Percentiles rank a stretch among this genome's conserved stretches.
phyloP scores from a whole-genome alignment of 2,888 invertebrate genomes.

The Tubulanus polymorphus region DNA sequence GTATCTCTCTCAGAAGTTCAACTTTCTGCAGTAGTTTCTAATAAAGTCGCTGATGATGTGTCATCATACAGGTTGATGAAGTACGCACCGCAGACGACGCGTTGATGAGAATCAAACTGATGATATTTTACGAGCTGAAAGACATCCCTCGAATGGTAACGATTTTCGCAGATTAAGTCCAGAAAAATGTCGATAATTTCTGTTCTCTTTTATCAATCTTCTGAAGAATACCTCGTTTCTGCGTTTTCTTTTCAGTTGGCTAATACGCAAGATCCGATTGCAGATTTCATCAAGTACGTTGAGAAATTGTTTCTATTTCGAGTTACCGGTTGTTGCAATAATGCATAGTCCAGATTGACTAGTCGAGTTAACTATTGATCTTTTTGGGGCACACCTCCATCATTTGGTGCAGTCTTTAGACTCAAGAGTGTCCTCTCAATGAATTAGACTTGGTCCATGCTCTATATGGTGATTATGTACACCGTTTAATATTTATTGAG shows the following conservation, averaged over 20 bases:
- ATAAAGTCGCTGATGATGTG: too few species aligned
- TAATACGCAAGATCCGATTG: conserved; percentile 45
- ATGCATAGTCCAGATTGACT: too few species aligned
- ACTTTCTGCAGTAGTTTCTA: too few species aligned
- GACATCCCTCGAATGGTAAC: conserved; percentile 46
- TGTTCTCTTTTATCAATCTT: background rate
- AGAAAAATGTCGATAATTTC: background rate
- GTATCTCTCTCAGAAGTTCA: too few species aligned
- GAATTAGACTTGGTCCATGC: too few species aligned
- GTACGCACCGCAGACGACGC: conserved; percentile 48
- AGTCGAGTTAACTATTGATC: too few species aligned
- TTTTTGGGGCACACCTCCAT: too few species aligned
- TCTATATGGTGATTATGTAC: too few species aligned
- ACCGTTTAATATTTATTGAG: too few species aligned
- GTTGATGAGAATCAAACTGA: conserved; percentile 45
- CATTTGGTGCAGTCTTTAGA: too few species aligned
- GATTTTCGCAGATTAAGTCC: background rate
- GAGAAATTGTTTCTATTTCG: background rate
- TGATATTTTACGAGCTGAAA: conserved; percentile 45
- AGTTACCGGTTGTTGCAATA: too few species aligned
- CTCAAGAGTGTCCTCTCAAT: too few species aligned
- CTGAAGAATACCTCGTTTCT: background rate
- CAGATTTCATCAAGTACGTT: conserved; percentile 48
- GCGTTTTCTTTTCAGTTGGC: conserved; percentile 31
- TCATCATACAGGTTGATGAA: conserved; percentile 36